Evolutionary conservation across 2,113 vertebrate genomes (phyloP).

Genomic region (Mus musculus): GRCm39 chr9:104936001-104936500

Average conservation of each 20-base stretch:
- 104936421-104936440: background rate
- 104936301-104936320: constrained; percentile 11
- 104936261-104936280: background rate
- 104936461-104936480: background rate
- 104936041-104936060: background rate
- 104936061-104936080: background rate
- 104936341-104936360: constrained; percentile 1
- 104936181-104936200: background rate
- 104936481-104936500: background rate
- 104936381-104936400: constrained; percentile 25
- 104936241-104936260: background rate
- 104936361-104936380: background rate
- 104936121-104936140: background rate
- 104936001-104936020: background rate
- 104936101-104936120: background rate
- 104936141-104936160: background rate
- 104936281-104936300: background rate
- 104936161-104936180: background rate
- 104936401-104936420: background rate
- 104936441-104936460: background rate
- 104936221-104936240: background rate
- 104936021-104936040: background rate
- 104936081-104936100: background rate
- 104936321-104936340: constrained; percentile 10
- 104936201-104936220: background rate